Conservation (phyloP, 2,888 invertebrate species). For the Tetragnatha montana region DNA sequence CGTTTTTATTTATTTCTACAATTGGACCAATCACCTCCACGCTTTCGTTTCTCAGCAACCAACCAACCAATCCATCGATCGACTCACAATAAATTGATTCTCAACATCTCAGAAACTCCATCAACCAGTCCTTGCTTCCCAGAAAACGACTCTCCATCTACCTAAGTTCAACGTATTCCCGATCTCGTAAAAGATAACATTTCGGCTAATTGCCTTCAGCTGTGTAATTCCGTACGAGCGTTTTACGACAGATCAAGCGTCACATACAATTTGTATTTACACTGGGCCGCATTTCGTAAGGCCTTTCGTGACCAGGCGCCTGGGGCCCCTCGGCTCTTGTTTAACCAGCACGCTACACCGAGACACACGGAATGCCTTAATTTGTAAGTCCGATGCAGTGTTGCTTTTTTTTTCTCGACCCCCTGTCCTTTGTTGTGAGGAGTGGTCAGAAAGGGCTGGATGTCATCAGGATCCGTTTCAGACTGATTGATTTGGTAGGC, state of each 20-base stretch:
- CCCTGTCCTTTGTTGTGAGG: too few relatives aligned
- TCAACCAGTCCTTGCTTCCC: neutral
- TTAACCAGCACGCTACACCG: slow-evolving; percentile 19
- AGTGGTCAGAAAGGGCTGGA: too few relatives aligned
- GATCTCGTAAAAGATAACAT: neutral
- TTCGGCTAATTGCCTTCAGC: slow-evolving; percentile 22
- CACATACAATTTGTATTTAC: slow-evolving; percentile 50
- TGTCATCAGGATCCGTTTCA: too few relatives aligned
- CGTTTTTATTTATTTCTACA: too few relatives aligned
- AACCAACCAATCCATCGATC: too few relatives aligned
- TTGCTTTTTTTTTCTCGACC: too few relatives aligned
- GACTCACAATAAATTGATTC: too few relatives aligned
- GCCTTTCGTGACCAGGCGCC: slow-evolving; percentile 25
- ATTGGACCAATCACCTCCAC: too few relatives aligned
- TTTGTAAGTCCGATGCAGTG: neutral
- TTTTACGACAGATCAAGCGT: slow-evolving; percentile 40
- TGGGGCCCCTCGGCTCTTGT: slow-evolving; percentile 24
- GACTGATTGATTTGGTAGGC: too few relatives aligned
- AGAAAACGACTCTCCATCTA: neutral
- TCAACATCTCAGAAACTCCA: neutral
- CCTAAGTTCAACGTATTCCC: neutral
- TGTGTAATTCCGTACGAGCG: slow-evolving; percentile 5
- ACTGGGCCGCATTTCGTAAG: neutral
- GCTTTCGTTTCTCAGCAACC: too few relatives aligned
- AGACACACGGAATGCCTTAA: slow-evolving; percentile 4